These are phyloP conservation scores for Hartigia nigra DNA, from an alignment of 2,888 invertebrate species.

Conservation along the genomic window DNA sequence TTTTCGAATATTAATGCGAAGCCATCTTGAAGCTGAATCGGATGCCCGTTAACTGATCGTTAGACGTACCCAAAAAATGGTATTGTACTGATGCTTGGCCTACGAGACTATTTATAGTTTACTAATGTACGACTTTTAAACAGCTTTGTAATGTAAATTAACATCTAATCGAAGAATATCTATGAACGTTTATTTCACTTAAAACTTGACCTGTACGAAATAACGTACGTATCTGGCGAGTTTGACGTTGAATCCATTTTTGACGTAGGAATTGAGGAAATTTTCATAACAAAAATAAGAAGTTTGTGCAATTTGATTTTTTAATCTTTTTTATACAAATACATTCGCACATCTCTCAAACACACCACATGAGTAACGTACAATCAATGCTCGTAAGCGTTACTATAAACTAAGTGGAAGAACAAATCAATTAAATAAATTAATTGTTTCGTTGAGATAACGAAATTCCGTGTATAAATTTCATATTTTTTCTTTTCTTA, in stretches of 20 bases:
- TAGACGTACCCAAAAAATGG: background rate
- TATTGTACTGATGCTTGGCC: background rate
- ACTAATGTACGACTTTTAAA: background rate
- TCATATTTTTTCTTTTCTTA: background rate
- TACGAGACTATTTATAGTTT: background rate
- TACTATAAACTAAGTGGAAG: slow-evolving; percentile 38
- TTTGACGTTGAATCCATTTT: background rate
- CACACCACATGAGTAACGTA: slow-evolving; percentile 39
- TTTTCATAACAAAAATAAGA: background rate
- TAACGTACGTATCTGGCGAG: too few relatives aligned
- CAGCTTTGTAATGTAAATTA: background rate
- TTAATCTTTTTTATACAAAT: slow-evolving; percentile 51
- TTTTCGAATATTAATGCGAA: background rate
- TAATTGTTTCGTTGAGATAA: background rate
- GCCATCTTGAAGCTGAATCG: background rate
- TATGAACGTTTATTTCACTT: background rate
- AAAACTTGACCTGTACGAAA: background rate
- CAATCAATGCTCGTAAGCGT: slow-evolving; percentile 10
- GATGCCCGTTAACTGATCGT: background rate
- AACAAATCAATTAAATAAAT: slow-evolving; percentile 39
- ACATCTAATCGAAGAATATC: background rate
- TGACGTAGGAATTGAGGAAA: background rate
- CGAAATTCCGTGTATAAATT: background rate
- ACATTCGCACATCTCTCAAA: slow-evolving; percentile 52
- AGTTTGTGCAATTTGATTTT: background rate